Evolutionary conservation across 2,797 vertebrate genomes (phyloP), one percentile per base, ranked within the genome.

Genomic region (Thalassophryne amazonica): DNA sequence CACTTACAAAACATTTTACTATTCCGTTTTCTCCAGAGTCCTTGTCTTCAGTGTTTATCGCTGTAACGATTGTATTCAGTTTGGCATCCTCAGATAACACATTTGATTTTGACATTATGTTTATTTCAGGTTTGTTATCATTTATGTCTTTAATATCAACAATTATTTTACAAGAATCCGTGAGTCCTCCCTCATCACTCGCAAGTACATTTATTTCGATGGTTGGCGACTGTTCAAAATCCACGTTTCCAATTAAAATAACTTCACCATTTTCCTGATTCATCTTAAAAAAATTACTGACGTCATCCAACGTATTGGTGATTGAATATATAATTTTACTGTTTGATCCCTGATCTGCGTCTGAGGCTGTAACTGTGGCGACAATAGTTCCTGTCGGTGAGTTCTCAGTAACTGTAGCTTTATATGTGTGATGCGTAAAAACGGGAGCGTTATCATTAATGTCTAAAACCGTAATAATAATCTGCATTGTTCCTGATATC

Each of bases 131-230:
- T 0, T n/a, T 61, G 4, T 92, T 92, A 55, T 93, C 92, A 1
- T 94, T 93, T 16, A 80, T 72, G 7, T 92, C 90, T 3, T 80
- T 24, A 5, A 91, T 63, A 7, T 91, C 83, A 6, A 93, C 1
- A 2, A 81, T 30, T 9, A 89, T 14, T 10, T 90, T 52, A 48
- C 85, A 85, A 0, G 90, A 79, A 0, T 83, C 45, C 0, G 65
- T 33, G 3, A 89, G 59, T 0, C 90, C 88, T 0, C 91, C 89
- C 0, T 83, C 71, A 0, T 92, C 90, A 17, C 35, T 86, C 0
- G 89, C 90, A 24, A 87, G 85, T 9, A 91, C 32, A 17, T 45
- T 64, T 20, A 91, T 73, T 19, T 77, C 80, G 40, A 85, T 89
- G 8, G 40, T 34, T 5, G 45, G 68, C 9, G 28, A 39, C 4